Base-by-base conservation (phyloP, 2,113 vertebrate genomes). In the Peromyscus polionotus region DNA sequence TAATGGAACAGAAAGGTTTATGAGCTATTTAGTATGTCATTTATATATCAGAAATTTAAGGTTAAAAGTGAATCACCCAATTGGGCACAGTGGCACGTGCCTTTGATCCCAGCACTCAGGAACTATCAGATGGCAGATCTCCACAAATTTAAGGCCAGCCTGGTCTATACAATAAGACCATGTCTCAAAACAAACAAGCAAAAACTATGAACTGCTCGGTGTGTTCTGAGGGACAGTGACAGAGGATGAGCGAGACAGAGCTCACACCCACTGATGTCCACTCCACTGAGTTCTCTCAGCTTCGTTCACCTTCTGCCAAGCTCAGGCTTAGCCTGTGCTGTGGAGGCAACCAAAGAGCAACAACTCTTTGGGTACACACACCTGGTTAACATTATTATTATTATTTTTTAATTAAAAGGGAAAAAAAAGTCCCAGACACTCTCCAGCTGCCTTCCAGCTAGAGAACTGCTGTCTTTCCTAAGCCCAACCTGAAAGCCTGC, bases 31-130 rank as follows among this genome's bases (percentile, higher is more conserved):
- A 90, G 57, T 48, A 20, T 16, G 7, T 87, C 79, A 94, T 81
- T 88, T 72, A 94, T 39, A 77, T 65, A 86, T 91, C 13, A 61
- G 75, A 96, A 90, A 90, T 31, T 75, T 79, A 77, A 42, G 63
- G n/a, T 79, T 24, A 70, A 48, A 51, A 70, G 65, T 70, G 42
- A 67, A 87, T 65, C 48, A 20, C 84, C 31, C 84, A 36, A 26
- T 51, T 51, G 19, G 63, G 26, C 42, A 68, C 36, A 31, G 63
- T 22, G 31, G 63, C 42, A 68, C 19, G 22, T 22, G 28, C 28
- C 63, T 87, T 87, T 68, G 42, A 87, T 51, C 31, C 31, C 19
- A 87, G 63, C 63, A 87, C 63, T 68, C 28, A 68, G 5, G 42
- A 87, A 67, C 20, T 61, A 36, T 3, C 1, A 31, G 20, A 48